These are phyloP conservation scores for Drosophila paulistorum DNA, from an alignment of 1,140 invertebrate species.

Conservation along the genomic window DNA sequence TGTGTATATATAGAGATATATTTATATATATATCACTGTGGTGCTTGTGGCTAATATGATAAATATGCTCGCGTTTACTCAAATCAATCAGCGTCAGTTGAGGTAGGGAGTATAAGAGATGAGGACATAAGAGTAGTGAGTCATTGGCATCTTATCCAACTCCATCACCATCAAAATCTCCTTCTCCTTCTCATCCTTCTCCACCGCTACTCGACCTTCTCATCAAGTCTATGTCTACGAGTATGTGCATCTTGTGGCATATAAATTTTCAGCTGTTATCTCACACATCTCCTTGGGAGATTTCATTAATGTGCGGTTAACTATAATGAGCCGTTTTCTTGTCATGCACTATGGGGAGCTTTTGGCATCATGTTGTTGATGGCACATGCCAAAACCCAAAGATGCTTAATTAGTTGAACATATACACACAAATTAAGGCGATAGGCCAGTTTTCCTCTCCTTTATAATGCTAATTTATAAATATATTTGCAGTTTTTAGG, in stretches of 20 bases:
- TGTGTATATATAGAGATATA: background rate
- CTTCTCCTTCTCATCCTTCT: constrained; percentile 15
- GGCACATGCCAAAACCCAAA: constrained; percentile 32
- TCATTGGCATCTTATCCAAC: constrained; percentile 24
- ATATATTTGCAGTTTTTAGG: no score
- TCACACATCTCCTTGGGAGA: constrained; percentile 46
- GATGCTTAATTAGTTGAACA: constrained; percentile 9
- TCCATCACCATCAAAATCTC: background rate
- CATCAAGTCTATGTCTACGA: constrained; percentile 2
- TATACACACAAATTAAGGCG: background rate
- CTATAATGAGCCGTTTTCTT: constrained; percentile 62
- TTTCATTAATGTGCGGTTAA: constrained; percentile 78
- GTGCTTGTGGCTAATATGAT: constrained; percentile 77
- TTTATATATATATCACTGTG: constrained; percentile 11
- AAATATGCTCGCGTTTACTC: constrained; percentile 80
- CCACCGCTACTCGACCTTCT: background rate
- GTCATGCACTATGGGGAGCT: constrained; percentile 33
- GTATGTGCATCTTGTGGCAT: constrained; percentile 56
- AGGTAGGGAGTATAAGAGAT: constrained; percentile 12
- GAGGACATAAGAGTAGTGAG: background rate
- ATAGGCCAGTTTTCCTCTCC: background rate
- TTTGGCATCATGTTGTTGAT: constrained; percentile 25
- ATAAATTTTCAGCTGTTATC: constrained; percentile 66
- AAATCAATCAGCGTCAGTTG: constrained; percentile 78
- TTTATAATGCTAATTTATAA: no score